These are phyloP conservation scores for Hestina assimilis DNA, from an alignment of 1,140 invertebrate species.

Conservation along the genomic window DNA sequence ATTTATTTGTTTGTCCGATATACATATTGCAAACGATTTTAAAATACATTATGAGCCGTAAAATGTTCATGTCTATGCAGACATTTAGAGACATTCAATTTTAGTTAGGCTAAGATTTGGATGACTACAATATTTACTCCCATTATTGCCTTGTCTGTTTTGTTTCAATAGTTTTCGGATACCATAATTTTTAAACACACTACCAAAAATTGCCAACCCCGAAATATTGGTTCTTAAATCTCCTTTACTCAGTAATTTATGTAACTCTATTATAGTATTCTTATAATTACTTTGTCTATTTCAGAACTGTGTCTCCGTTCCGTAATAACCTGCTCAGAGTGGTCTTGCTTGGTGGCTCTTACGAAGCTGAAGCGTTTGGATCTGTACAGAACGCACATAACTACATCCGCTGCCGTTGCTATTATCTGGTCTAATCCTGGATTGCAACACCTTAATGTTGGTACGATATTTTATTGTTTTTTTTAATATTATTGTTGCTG, in stretches of 20 bases:
- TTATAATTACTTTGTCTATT: conserved; percentile 2
- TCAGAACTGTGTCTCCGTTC: conserved; percentile 67
- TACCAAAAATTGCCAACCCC: too few species aligned
- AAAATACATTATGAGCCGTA: too few species aligned
- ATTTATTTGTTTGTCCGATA: too few species aligned
- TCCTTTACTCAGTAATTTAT: neutral
- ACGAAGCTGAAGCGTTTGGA: conserved; percentile 85
- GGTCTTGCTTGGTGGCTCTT: conserved; percentile 80
- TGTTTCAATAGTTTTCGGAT: too few species aligned
- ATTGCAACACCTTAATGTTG: conserved; percentile 86
- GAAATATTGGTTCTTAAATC: neutral
- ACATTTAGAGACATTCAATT: too few species aligned
- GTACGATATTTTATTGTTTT: conserved; percentile 56
- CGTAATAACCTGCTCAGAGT: conserved; percentile 76
- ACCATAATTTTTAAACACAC: too few species aligned
- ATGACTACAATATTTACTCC: too few species aligned
- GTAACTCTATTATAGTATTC: neutral
- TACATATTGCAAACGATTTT: too few species aligned
- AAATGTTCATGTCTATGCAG: too few species aligned
- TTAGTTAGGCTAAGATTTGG: too few species aligned
- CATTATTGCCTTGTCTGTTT: too few species aligned
- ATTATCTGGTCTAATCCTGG: conserved; percentile 83
- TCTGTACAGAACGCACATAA: conserved; percentile 86
- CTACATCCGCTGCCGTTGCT: conserved; percentile 80
- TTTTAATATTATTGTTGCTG: neutral